phyloP scores from a whole-genome alignment of 2,113 vertebrate species.

The Dunckerocampus dactyliophorus region DNA sequence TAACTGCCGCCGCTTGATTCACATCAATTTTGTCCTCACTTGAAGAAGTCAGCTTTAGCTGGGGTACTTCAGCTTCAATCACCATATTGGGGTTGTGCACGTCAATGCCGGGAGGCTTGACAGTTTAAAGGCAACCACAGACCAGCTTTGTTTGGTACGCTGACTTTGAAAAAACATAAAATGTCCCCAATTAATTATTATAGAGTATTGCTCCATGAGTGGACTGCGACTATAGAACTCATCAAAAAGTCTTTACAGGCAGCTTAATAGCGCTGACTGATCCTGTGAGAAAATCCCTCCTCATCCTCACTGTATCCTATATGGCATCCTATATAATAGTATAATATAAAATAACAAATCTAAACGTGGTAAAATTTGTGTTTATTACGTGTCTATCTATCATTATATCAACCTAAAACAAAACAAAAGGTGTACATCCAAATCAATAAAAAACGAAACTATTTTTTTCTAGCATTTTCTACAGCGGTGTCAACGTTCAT shows the following conservation, averaged over 20 bases:
- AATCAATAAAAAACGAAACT: no score
- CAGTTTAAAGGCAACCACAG: background rate
- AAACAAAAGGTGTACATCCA: background rate
- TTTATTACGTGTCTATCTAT: background rate
- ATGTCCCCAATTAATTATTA: conserved; percentile 11
- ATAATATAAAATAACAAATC: background rate
- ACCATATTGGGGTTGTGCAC: background rate
- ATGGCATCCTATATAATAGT: conserved; percentile 14
- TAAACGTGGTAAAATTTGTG: background rate
- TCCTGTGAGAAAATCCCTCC: conserved; percentile 23
- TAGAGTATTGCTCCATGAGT: conserved; percentile 26
- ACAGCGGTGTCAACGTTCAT: no score
- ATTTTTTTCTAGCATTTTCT: no score
- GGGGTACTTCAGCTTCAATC: background rate
- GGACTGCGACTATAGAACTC: conserved; percentile 58
- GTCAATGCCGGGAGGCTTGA: background rate
- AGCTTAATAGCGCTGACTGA: conserved; percentile 63
- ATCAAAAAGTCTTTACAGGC: conserved; percentile 65
- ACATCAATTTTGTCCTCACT: conserved; percentile 30
- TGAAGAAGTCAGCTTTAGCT: conserved; percentile 10
- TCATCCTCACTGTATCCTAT: conserved; percentile 6
- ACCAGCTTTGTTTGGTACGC: background rate
- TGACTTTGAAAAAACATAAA: background rate
- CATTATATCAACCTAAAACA: background rate
- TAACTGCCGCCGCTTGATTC: conserved; percentile 31